Evolutionary conservation across 2,113 vertebrate genomes (phyloP).

Genomic region (Rhabdomys dilectus): DNA sequence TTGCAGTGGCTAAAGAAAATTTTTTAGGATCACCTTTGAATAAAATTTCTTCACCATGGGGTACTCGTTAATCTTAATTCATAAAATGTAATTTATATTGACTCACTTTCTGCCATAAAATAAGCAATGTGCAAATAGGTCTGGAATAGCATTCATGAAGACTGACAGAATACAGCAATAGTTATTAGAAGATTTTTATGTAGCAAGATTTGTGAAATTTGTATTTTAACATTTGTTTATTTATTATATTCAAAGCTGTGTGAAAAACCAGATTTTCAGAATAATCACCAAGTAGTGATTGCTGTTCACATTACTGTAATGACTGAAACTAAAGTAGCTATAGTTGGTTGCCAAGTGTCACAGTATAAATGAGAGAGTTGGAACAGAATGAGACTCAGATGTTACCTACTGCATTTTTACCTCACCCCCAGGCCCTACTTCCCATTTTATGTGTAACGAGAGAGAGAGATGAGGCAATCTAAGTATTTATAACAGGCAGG

Average conservation of each 20-base stretch:
- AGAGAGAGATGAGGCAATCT: background rate
- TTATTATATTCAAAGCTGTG: background rate
- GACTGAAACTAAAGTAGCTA: background rate
- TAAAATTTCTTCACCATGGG: background rate
- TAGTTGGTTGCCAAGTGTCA: background rate
- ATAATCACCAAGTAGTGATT: background rate
- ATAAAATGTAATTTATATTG: background rate
- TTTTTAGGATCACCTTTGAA: background rate
- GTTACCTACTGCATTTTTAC: conserved; percentile 13
- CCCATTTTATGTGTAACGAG: background rate
- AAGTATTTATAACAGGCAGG: background rate
- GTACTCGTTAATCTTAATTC: background rate
- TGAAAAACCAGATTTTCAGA: conserved; percentile 14
- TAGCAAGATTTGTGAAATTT: background rate
- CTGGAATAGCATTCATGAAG: background rate
- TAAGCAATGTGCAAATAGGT: background rate
- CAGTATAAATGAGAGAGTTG: conserved; percentile 13
- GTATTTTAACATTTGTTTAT: background rate
- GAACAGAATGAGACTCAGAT: background rate
- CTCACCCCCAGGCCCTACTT: background rate
- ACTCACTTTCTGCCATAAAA: background rate
- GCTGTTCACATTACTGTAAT: background rate
- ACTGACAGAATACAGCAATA: background rate
- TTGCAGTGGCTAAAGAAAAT: background rate
- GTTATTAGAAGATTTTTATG: background rate